Evolutionary conservation across 2,888 invertebrate genomes (phyloP), one percentile per base, ranked within the genome.

Genomic region (Rhagonycha lutea): DNA sequence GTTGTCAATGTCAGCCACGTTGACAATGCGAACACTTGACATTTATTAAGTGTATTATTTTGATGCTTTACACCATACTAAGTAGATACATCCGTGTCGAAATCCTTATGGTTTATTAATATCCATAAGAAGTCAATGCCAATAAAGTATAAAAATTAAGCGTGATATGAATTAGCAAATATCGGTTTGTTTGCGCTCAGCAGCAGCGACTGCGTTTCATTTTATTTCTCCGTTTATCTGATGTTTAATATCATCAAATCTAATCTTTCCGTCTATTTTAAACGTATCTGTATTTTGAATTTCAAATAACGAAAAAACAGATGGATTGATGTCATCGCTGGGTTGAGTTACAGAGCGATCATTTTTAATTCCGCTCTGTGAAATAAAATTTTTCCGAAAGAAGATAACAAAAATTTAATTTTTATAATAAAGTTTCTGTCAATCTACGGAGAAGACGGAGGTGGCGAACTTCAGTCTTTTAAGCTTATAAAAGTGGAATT

Each of bases 1-100:
- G 12, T 29, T 24, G 14, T 71, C 71, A 71, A 71, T 71, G 71
- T 32, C 71, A 65, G 65, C 71, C 71, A 63, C 32, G 32, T 63
- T 47, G 47, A 32, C 23, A 62, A 24, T 62, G 32, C 24, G 70
- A 29, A 28, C 71, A 63, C 63, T 63, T 32, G 71, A 65, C 47
- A 32, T 61, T 63, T 32, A 71, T 71, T 71, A 32, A 32, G 32
- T 32, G 32, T 32, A 32, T 32, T 18, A 18, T 18, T 18, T 32
- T 32, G 32, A 5, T 32, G 32, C 32, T 32, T 32, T 32, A 32
- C 32, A 32, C 32, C 32, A 32, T 32, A 32, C 32, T 32, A 32
- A 32, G 32, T 32, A 32, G 12, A 32, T 32, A 32, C 32, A 32
- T 32, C 32, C 32, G 32, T 32, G 32, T n/a, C 32, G 32, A 32